phyloP scores from a whole-genome alignment of 2,797 vertebrate species.

The Hemibagrus guttatus region DNA sequence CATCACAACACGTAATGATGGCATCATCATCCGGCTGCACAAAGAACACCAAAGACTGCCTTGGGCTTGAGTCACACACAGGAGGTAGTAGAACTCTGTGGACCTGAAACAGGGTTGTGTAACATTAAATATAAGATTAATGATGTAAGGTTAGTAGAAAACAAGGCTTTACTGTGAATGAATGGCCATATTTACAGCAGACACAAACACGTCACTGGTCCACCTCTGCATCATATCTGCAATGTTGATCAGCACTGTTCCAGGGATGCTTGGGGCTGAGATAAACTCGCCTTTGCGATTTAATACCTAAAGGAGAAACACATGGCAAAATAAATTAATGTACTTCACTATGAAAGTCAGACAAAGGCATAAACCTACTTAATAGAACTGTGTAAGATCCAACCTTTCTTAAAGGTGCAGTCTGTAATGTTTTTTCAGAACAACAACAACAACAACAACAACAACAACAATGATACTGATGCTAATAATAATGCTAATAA shows the following conservation, averaged over 20 bases:
- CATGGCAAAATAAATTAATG: not conserved
- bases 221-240: slow-evolving; percentile 80
- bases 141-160: not conserved
- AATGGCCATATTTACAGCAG: slow-evolving; percentile 66
- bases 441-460: not conserved
- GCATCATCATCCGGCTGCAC: slow-evolving; percentile 68
- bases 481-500: not conserved
- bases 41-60: slow-evolving; percentile 75
- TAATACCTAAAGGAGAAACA: slow-evolving; percentile 62
- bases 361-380: not conserved
- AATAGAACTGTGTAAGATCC: not conserved
- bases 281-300: slow-evolving; percentile 66
- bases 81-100: slow-evolving; percentile 73
- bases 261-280: slow-evolving; percentile 64
- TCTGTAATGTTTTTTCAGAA: not conserved
- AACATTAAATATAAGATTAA: not conserved
- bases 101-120: slow-evolving; percentile 55
- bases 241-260: slow-evolving; percentile 72
- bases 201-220: slow-evolving; percentile 72
- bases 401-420: not conserved
- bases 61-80: slow-evolving; percentile 58
- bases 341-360: not conserved
- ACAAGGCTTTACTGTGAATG: not conserved
- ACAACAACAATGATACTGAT: not conserved
- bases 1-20: slow-evolving; percentile 69